phyloP scores from a whole-genome alignment of 2,797 vertebrate species.

The Myotis daubentonii region DNA sequence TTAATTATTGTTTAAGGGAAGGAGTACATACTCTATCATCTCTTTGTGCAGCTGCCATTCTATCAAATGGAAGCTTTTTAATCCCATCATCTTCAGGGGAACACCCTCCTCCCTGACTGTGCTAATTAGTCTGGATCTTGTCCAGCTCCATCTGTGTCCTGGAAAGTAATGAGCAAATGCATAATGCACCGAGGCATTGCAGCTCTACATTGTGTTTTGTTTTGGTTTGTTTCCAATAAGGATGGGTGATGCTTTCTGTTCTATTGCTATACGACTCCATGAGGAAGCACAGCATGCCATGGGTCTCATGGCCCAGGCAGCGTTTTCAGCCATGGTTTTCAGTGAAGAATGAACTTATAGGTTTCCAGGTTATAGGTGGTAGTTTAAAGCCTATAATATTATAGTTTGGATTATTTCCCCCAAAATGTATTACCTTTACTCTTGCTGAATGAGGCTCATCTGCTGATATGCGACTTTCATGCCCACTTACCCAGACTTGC shows the following conservation, averaged over 20 bases:
- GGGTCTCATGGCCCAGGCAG: not conserved
- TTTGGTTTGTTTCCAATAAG: not conserved
- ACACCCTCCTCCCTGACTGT: not conserved
- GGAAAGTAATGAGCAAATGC: not conserved
- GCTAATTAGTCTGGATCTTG: not conserved
- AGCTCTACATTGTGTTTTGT: not conserved
- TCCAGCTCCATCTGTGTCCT: not conserved
- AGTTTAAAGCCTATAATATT: constrained; percentile 28
- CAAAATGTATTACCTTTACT: not conserved
- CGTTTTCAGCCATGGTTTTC: constrained; percentile 15
- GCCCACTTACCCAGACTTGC: not conserved
- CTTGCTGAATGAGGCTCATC: not conserved
- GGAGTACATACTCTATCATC: not conserved
- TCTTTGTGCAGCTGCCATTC: not conserved
- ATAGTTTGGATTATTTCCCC: constrained; percentile 50
- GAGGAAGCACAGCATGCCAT: not conserved
- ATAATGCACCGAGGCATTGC: not conserved
- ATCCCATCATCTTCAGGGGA: not conserved
- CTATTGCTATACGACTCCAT: not conserved
- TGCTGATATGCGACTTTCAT: constrained; percentile 30
- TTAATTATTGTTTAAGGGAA: not conserved
- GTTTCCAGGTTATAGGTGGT: not conserved
- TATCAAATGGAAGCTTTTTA: not conserved
- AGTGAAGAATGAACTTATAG: not conserved
- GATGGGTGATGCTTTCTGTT: not conserved